Percentiles rank a stretch among this genome's conserved stretches.
Conservation (phyloP, 2,797 vertebrate species). For the Pseudochirops corinnae region DNA sequence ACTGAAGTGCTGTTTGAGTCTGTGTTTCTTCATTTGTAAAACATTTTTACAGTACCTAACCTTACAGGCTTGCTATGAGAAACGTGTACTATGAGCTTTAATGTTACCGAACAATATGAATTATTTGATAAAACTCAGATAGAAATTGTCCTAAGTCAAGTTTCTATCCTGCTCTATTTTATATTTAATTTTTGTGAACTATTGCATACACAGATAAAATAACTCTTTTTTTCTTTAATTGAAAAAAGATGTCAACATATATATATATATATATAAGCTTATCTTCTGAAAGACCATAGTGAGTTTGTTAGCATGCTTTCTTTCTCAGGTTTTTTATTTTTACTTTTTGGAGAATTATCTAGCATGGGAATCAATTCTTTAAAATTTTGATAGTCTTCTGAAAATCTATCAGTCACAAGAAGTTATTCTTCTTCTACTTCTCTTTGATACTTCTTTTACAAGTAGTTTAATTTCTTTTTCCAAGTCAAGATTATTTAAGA, state of each 20-base stretch:
- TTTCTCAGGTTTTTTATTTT: background rate
- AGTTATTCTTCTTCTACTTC: background rate
- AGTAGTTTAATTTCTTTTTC: background rate
- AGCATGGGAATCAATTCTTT: background rate
- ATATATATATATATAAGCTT: background rate
- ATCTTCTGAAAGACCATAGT: background rate
- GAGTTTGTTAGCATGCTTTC: background rate
- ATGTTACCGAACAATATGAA: background rate
- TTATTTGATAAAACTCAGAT: background rate
- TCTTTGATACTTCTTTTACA: background rate
- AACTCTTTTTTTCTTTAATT: background rate
- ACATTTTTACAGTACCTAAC: background rate
- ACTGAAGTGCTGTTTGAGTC: background rate
- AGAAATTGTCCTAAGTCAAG: background rate
- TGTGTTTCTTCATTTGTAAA: background rate
- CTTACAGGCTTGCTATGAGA: background rate
- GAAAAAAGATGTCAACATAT: background rate
- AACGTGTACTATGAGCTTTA: background rate
- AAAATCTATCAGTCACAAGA: background rate
- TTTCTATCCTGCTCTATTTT: background rate
- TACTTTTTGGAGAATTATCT: background rate
- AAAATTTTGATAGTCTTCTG: background rate
- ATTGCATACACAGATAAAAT: background rate
- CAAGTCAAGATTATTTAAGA: background rate
- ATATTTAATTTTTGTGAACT: background rate